Percentiles rank a stretch among this genome's conserved stretches.
Conservation (phyloP, 2,113 vertebrate genomes). For the Dendropsophus ebraccatus region DNA sequence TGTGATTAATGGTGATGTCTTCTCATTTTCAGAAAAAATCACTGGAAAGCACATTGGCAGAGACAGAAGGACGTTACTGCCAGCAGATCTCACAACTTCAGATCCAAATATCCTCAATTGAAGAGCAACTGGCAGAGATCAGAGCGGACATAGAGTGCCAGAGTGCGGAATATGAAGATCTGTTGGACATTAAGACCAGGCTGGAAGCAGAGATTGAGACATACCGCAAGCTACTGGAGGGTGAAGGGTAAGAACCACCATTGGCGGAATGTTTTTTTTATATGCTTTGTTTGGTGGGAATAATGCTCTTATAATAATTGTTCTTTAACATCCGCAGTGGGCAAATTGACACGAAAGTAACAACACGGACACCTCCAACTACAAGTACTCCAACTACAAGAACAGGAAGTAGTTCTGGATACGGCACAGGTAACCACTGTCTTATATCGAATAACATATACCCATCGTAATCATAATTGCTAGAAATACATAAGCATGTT, state of each 20-base stretch:
- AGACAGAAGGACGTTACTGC: constrained; percentile 77
- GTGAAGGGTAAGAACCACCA: constrained; percentile 60
- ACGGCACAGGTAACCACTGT: no score
- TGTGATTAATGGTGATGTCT: not conserved
- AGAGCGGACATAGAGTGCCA: constrained; percentile 76
- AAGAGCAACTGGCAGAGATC: constrained; percentile 77
- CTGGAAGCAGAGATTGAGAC: constrained; percentile 85
- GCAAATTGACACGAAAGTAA: not conserved
- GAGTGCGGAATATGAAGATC: constrained; percentile 72
- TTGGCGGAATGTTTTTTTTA: not conserved
- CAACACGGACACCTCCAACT: not conserved
- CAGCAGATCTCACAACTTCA: constrained; percentile 75
- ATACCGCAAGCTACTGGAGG: constrained; percentile 81
- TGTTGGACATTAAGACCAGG: constrained; percentile 79
- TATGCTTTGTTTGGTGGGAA: not conserved
- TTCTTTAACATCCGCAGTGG: not conserved
- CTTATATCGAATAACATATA: no score
- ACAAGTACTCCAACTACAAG: no score
- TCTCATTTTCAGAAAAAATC: constrained; percentile 78
- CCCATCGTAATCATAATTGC: no score
- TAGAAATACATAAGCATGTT: no score
- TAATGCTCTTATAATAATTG: not conserved
- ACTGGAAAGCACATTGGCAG: constrained; percentile 77
- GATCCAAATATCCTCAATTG: constrained; percentile 74
- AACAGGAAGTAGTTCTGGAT: no score